Percentiles rank a stretch among this genome's conserved stretches.
Evolutionary conservation across 2,888 invertebrate genomes (phyloP).

Genomic region (Acrobasis repandana): DNA sequence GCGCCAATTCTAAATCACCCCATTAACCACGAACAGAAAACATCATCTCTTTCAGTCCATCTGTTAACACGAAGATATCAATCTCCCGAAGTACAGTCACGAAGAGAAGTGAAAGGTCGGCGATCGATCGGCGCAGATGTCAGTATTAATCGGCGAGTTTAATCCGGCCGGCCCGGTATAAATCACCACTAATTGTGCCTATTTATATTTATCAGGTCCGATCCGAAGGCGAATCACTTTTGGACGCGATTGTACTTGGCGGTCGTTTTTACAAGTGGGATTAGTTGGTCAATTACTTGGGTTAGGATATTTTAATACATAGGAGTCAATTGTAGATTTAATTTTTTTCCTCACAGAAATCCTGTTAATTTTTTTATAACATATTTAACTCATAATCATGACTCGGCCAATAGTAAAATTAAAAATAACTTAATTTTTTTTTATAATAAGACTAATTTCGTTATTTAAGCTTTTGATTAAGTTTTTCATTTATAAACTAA

Average conservation of each 20-base stretch:
- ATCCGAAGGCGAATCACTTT: slow-evolving; percentile 49
- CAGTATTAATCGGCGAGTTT: slow-evolving; percentile 26
- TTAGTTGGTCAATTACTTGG: neutral
- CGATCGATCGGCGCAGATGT: slow-evolving; percentile 61
- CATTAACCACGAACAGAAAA: slow-evolving; percentile 2
- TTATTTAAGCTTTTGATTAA: no score
- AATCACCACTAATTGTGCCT: slow-evolving; percentile 73
- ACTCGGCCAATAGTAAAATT: no score
- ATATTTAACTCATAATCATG: no score
- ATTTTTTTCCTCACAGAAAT: no score
- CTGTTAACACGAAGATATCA: slow-evolving; percentile 15
- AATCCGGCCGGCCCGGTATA: slow-evolving; percentile 46
- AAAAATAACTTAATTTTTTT: no score
- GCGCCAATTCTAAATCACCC: neutral
- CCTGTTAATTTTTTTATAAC: no score
- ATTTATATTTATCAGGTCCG: slow-evolving; percentile 75
- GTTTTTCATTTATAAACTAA: no score
- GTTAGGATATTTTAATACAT: no score
- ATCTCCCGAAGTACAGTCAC: slow-evolving; percentile 59
- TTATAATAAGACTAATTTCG: no score
- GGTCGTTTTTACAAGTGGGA: slow-evolving; percentile 7
- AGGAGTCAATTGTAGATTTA: no score
- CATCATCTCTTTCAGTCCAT: slow-evolving; percentile 17
- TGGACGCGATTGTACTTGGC: slow-evolving; percentile 31
- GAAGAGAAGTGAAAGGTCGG: slow-evolving; percentile 73